Percentiles rank a stretch among this genome's conserved stretches.
These are phyloP conservation scores for Drosophila barbarae DNA, from an alignment of 2,888 invertebrate species.

Conservation along the genomic window DNA sequence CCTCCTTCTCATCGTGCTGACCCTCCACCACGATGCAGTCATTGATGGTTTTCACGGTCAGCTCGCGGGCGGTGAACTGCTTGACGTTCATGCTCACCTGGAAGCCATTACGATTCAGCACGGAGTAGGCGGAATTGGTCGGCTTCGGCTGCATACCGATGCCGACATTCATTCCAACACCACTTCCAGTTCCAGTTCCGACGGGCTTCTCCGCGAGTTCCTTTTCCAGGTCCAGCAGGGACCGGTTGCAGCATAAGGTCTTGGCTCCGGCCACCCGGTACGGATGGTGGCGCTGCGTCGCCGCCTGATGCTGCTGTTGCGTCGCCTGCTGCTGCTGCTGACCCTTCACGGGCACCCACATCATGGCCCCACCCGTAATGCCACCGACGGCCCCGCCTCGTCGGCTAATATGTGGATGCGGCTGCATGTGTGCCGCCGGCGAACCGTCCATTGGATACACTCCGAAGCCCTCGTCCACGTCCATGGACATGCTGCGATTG, in stretches of 20 bases:
- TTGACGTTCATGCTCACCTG: constrained; percentile 88
- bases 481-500: constrained; percentile 60
- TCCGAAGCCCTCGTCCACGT: constrained; percentile 77
- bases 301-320: constrained; percentile 35
- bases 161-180: constrained; percentile 7
- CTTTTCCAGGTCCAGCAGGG: constrained; percentile 61
- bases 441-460: constrained; percentile 71
- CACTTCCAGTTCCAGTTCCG: constrained; percentile 51
- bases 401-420: constrained; percentile 42
- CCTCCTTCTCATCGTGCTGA: constrained; percentile 87
- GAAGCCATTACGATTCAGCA: constrained; percentile 82
- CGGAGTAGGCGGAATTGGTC: constrained; percentile 49
- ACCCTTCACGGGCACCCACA: constrained; percentile 65
- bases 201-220: constrained; percentile 59
- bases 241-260: constrained; percentile 67
- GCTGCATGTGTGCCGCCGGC: constrained; percentile 40
- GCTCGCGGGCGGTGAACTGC: constrained; percentile 88
- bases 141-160: constrained; percentile 45
- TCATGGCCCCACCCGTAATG: constrained; percentile 27
- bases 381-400: constrained; percentile 9
- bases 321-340: constrained; percentile 42
- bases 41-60: constrained; percentile 88
- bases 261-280: constrained; percentile 68
- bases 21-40: constrained; percentile 87
- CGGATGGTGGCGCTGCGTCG: constrained; percentile 61